A percentile compares a stretch with the other conserved stretches of the same genome.
phyloP scores from a whole-genome alignment of 2,113 vertebrate species.

The Odobenus rosmarus region DNA sequence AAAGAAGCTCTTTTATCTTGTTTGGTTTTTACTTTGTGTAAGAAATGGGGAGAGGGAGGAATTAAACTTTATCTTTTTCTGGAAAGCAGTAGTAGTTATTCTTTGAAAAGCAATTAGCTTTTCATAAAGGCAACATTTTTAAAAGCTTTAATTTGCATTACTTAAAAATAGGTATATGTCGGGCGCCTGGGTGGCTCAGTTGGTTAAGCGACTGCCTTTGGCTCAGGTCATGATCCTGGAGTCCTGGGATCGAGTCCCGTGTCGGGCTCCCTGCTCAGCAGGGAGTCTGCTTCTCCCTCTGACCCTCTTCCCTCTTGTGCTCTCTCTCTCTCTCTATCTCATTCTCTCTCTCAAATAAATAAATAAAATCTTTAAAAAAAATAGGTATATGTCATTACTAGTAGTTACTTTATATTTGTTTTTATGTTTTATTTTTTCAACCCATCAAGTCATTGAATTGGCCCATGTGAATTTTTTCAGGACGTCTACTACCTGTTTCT shows the following conservation, averaged over 20 bases:
- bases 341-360: too few relatives aligned
- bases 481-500: neutral
- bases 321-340: too few relatives aligned
- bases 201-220: too few relatives aligned
- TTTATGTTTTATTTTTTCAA: neutral
- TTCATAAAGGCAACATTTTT: slow-evolving; percentile 31
- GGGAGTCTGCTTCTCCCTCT: too few relatives aligned
- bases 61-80: slow-evolving; percentile 9
- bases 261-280: too few relatives aligned
- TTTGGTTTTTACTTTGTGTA: slow-evolving; percentile 8
- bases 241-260: too few relatives aligned
- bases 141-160: slow-evolving; percentile 12
- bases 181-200: too few relatives aligned
- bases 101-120: neutral
- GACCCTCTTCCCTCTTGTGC: too few relatives aligned
- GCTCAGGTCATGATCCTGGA: too few relatives aligned
- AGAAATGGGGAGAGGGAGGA: neutral
- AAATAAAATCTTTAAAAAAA: too few relatives aligned
- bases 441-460: slow-evolving; percentile 16
- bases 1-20: neutral
- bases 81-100: neutral
- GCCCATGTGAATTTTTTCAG: neutral
- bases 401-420: neutral
- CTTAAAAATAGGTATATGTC: neutral
- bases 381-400: neutral